Evolutionary conservation across 2,888 invertebrate genomes (phyloP), one percentile per base, ranked within the genome.

Genomic region (Caenorhabditis parvicauda): DNA sequence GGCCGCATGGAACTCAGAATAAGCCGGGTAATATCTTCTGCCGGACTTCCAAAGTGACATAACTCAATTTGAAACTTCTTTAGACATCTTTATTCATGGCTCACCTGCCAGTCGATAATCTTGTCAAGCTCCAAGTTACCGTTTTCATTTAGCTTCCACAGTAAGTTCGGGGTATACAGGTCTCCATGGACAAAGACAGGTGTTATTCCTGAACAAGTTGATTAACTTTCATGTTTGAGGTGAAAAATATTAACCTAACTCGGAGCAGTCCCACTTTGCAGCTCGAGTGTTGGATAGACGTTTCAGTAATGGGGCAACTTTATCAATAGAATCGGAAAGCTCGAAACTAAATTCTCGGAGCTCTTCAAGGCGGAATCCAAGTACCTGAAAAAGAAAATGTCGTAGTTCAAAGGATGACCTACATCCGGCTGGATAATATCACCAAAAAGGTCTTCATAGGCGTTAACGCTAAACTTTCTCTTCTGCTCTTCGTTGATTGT

Each of bases 21-120:
- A 32, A 57, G 27, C 19, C 57, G 50, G 17, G 37, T 42, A 17
- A 57, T 45, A 32, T 57, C 57, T 28, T 57, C 57, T 3, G 57
- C 50, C n/a, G 46, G 29, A 45, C 57, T 48, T 22, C 57, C 57
- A 14, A 32, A 57, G 46, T 57, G 57, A 28, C 57, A 57, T 17
- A 57, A 39, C 47, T 53, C 28, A 27, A 50, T 28, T 12, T 12
- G 35, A 32, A 9, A 32, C 17, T 41, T 7, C 12, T 14, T 14
- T 41, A 7, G 17, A 9, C 7, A 44, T 12, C 1, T 22, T 7
- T 14, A 19, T 9, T 22, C 7, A 14, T 44, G 12, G 25, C 19
- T 1, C 28, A 48, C 54, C 57, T 57, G 57, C 57, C 57, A 57
- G 21, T 57, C 57, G 5, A 57, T 45, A 14, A 57, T 57, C 39